These are phyloP conservation scores for Epinotia ramella DNA, from an alignment of 2,888 invertebrate species.

Conservation along the genomic window DNA sequence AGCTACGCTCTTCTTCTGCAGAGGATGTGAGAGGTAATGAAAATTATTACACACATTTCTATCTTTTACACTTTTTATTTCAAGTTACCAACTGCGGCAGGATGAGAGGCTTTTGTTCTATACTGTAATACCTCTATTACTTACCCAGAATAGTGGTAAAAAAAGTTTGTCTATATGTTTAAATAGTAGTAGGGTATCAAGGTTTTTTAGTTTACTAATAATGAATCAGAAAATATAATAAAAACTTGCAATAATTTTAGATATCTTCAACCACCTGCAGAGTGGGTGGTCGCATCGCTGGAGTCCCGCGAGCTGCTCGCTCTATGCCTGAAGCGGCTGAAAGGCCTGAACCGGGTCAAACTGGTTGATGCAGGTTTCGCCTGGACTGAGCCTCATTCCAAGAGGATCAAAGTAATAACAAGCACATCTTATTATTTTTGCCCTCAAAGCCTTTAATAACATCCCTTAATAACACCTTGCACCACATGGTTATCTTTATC, in stretches of 20 bases:
- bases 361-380: slow-evolving; percentile 98
- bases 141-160: too few relatives aligned
- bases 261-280: slow-evolving; percentile 96
- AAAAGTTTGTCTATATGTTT: too few relatives aligned
- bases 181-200: too few relatives aligned
- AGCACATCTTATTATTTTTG: too few relatives aligned
- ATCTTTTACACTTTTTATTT: background rate
- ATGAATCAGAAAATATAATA: background rate
- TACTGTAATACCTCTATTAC: too few relatives aligned
- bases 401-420: slow-evolving; percentile 94
- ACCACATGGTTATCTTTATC: background rate
- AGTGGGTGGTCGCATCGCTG: slow-evolving; percentile 94
- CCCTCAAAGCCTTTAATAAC: too few relatives aligned
- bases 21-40: slow-evolving; percentile 93
- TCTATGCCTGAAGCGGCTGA: slow-evolving; percentile 96
- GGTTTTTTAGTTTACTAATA: background rate
- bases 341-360: slow-evolving; percentile 94
- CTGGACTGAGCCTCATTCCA: slow-evolving; percentile 99
- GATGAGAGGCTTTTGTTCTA: too few relatives aligned
- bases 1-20: slow-evolving; percentile 94
- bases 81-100: background rate
- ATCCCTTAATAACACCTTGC: background rate
- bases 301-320: slow-evolving; percentile 96
- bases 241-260: slow-evolving; percentile 60
- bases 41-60: background rate